Evolutionary conservation across 2,797 vertebrate species (phyloP), one percentile per base, ranked within the genome.

Genomic region (Tokudaia tokunoshimensis): DNA sequence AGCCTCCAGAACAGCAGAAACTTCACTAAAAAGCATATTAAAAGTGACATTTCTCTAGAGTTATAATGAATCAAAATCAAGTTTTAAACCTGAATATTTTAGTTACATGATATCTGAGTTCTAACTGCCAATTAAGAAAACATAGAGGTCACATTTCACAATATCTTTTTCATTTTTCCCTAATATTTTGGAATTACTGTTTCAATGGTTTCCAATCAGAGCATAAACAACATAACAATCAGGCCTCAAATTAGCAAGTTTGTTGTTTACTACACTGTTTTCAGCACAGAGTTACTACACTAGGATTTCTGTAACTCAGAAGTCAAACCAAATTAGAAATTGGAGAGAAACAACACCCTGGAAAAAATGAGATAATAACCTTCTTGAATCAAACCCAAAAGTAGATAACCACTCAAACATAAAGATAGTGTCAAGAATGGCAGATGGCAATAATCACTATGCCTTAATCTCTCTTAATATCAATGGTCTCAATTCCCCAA

Each of bases 171-270:
- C 97, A 98, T 95, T 37, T 91, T 94, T 98, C 96, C 98, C 92
- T 89, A 96, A 95, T 97, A 96, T 96, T 93, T 93, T 97, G 96
- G 87, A 98, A 98, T 98, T 98, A 98, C 97, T 98, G 98, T 98
- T 97, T 95, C 94, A 98, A 90, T 97, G 92, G 93, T 86, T 98
- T 95, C 97, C 95, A 98, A 98, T 98, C 97, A 98, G 70, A 61
- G 44, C 41, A 75, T 98, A 97, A 97, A 95, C 96, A 70, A 0
- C 96, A 72, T 57, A 96, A 96, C 97, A 98, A 98, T 98, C 97
- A 98, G 98, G 96, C 89, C 97, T 97, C 96, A 98, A 98, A 96
- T 95, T 93, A 94, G 65, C 14, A 91, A 93, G 52, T 94, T 93
- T 76, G 79, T 94, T 86, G 85, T 94, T 91, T 59, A 74, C 83